A percentile compares a stretch with the other conserved stretches of the same genome.
phyloP scores from a whole-genome alignment of 1,140 invertebrate species.

The Plectrocnemia conspersa region DNA sequence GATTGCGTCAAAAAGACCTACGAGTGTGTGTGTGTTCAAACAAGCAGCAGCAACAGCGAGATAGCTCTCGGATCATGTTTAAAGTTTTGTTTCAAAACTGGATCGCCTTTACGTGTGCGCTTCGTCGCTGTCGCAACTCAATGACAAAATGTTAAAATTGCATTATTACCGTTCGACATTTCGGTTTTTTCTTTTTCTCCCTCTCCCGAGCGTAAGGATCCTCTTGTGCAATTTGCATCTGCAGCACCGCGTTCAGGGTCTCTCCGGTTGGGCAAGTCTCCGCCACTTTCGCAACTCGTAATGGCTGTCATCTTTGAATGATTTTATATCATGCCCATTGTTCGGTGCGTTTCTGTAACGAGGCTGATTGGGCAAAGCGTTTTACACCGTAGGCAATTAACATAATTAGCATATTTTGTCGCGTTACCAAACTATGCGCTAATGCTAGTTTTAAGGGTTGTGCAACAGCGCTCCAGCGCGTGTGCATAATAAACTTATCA shows the following conservation, averaged over 20 bases:
- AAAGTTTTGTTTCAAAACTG: constrained; percentile 31
- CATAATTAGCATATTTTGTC: constrained; percentile 1
- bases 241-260: too few relatives aligned
- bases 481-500: neutral
- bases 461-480: neutral
- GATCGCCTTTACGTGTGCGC: constrained; percentile 20
- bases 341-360: neutral
- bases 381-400: constrained; percentile 6
- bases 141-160: constrained; percentile 12
- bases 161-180: neutral
- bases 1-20: constrained; percentile 20
- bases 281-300: neutral
- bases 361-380: constrained; percentile 2
- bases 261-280: neutral
- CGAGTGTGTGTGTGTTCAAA: constrained; percentile 3
- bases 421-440: neutral
- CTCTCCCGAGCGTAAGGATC: neutral
- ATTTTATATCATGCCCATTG: neutral
- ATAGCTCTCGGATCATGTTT: constrained; percentile 24
- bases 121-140: constrained; percentile 7
- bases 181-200: neutral
- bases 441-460: neutral
- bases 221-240: neutral
- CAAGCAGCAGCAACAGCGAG: too few relatives aligned
- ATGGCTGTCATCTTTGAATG: constrained; percentile 5